Base-by-base conservation (phyloP, 2,113 vertebrate species). In the Larimichthys crocea region DNA sequence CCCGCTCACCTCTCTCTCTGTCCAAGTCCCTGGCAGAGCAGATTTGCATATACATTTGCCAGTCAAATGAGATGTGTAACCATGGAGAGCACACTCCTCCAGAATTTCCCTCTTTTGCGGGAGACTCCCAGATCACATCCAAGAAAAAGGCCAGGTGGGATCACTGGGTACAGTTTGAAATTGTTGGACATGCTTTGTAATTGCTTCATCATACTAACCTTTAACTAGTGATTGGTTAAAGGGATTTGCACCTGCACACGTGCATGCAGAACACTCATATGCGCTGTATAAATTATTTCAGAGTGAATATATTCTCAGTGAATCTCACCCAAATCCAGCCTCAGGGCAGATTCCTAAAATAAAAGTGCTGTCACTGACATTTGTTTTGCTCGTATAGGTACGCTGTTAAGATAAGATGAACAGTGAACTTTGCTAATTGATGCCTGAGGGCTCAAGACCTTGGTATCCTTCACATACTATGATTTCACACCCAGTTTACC, bases 21-120 rank as follows among this genome's bases (percentile, higher is more conserved):
- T 85, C 60, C 67, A 74, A 53, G 70, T 83, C 63, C 6, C 59
- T 5, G 44, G 44, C 29, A 4, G 22, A 1, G 63, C 3, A 15
- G 60, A 88, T 94, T 94, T 94, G 92, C 93, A 92, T 93, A 68
- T 0, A 59, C 17, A 89, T 92, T 93, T 94, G 89, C 81, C 22
- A 91, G 91, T 92, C 92, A 94, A 94, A 94, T 87, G 52, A 86
- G 61, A 82, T 52, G 67, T 59, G 60, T 2, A 48, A 66, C 69
- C 80, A n/a, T 67, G 84, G 78, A 84, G 61, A 72, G 48, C 22
- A 69, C 80, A 77, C 80, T 53, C 49, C 26, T 53, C 56, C 61
- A 86, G 85, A 91, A 89, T 86, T 88, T 70, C 88, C 86, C 76
- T 86, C 31, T 46, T 20, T 1, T 49, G 40, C 49, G 50, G 82